Base-by-base conservation (phyloP, 2,113 vertebrate genomes). In the Manacus vitellinus region DNA sequence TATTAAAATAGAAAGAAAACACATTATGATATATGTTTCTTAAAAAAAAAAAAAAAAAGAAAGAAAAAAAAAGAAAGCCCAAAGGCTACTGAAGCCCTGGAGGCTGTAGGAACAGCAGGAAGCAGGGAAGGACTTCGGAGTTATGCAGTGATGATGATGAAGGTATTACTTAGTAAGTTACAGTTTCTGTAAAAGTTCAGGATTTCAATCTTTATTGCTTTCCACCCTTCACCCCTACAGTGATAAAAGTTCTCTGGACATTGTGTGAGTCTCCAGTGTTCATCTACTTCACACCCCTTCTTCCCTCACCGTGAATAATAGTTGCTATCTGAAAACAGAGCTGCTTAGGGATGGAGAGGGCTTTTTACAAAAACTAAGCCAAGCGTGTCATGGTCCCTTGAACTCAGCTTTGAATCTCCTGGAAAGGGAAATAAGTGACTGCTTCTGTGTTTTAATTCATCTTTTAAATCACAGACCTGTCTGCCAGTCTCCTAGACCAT, bases 1-100 rank as follows among this genome's bases (percentile, higher is more conserved):
- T 97, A 98, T 98, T 97, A 96, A 97, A 98, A 98, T 97, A 71
- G 87, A 98, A 98, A 97, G 91, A 98, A 97, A 97, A 96, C 85
- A 95, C 92, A 89, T 96, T 92, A 94, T 96, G 92, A 94, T 96
- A 94, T 87, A 94, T 93, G 68, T 96, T 97, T 97, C 44, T 82
- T 2, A 37, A 70, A 56, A 84, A 91, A 96, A 92, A 94, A 54
- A 81, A 72, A 59, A 66, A 5, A 52, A 33, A 25, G 19, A 0
- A 19, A 22, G 14, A 11, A 88, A 92, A 88, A 51, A 86, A 47
- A 28, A 17, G 5, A 17, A 83, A 86, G 16, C 20, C 31, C 1
- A 3, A 87, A 88, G 30, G 27, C 93, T 55, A 77, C 49, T 8
- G 33, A 91, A 97, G 55, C 41, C 47, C 78, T 78, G 6, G 63